These are phyloP conservation scores for Aselliscus stoliczkanus DNA, from an alignment of 2,797 vertebrate genomes.

Conservation along the genomic window DNA sequence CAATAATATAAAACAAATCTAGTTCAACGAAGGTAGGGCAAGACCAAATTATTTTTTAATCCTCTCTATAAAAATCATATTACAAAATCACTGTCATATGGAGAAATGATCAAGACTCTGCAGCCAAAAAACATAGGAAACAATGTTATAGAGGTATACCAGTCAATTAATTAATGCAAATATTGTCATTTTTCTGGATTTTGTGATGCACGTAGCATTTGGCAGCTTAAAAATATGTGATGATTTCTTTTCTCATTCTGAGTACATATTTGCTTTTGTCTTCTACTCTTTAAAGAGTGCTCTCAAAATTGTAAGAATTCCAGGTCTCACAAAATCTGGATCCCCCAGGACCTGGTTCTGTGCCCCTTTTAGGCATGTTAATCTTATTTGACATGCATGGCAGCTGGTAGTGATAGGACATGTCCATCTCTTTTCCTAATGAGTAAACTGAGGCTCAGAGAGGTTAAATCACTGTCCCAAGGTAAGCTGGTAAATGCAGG, in stretches of 20 bases:
- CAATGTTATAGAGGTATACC: background rate
- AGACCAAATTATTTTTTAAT: slow-evolving; percentile 34
- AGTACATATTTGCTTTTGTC: background rate
- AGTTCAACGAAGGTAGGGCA: background rate
- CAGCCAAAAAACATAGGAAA: background rate
- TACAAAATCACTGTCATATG: slow-evolving; percentile 6
- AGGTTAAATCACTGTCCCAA: background rate
- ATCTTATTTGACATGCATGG: background rate
- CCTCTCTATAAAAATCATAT: slow-evolving; percentile 44
- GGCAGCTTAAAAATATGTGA: background rate
- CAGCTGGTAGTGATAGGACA: background rate
- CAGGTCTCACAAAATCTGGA: background rate
- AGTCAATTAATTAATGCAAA: slow-evolving; percentile 31
- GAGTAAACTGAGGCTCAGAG: background rate
- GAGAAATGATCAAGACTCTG: background rate
- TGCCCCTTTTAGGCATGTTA: background rate
- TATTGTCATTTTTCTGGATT: background rate
- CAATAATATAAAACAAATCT: slow-evolving; percentile 34
- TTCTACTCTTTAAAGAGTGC: background rate
- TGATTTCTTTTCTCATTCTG: background rate
- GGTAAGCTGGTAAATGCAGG: background rate
- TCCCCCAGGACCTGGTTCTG: background rate
- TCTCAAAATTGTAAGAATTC: background rate
- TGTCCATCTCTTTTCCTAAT: background rate
- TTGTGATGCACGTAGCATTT: background rate